phyloP scores from a whole-genome alignment of 1,140 invertebrate species.

The Mycetomoellerius zeteki region DNA sequence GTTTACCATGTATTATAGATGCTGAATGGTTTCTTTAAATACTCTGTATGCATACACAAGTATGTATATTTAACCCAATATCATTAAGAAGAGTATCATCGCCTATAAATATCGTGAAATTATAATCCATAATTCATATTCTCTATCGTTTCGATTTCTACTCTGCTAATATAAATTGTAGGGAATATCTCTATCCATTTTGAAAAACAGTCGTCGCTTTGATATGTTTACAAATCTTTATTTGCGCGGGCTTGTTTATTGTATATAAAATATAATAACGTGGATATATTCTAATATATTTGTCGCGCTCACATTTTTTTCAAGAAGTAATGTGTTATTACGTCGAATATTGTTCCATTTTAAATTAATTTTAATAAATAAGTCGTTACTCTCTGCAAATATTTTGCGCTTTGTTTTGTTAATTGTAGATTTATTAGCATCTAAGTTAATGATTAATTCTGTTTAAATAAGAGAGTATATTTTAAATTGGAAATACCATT shows the following conservation, averaged over 20 bases:
- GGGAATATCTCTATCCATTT: background rate
- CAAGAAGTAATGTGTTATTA: too few species aligned
- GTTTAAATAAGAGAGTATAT: background rate
- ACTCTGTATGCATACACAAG: too few species aligned
- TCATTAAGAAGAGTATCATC: background rate
- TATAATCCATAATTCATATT: background rate
- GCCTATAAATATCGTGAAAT: background rate
- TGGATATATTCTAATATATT: too few species aligned
- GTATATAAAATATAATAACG: too few species aligned
- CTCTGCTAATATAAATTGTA: background rate
- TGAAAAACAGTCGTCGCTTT: too few species aligned
- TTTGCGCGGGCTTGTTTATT: too few species aligned
- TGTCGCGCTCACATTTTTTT: too few species aligned
- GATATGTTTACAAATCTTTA: too few species aligned
- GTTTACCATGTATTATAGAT: too few species aligned
- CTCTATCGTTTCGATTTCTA: background rate
- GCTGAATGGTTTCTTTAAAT: too few species aligned
- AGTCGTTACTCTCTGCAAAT: background rate
- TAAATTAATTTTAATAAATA: background rate
- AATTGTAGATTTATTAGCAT: background rate
- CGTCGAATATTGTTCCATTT: background rate
- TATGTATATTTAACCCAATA: background rate
- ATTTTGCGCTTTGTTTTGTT: background rate
- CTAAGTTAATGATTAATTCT: background rate
- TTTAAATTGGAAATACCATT: background rate